Conservation (phyloP, 2,888 invertebrate species). For the Tolmerus cingulatus region DNA sequence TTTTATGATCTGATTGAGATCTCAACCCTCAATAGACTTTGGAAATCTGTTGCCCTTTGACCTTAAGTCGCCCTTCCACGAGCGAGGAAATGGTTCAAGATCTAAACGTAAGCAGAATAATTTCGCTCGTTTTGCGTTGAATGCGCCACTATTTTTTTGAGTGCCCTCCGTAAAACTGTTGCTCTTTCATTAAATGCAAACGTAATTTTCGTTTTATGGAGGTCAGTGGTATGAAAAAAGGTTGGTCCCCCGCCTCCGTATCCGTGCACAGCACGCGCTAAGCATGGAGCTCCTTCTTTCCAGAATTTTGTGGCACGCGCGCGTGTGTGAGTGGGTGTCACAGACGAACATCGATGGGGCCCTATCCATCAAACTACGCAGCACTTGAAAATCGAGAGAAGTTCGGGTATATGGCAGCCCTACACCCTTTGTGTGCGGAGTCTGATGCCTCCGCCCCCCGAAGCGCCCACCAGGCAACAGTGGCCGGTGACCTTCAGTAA, state of each 20-base stretch:
- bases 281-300: background rate
- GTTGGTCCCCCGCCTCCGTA: background rate
- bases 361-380: background rate
- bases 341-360: background rate
- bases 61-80: background rate
- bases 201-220: background rate
- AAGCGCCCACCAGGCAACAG: background rate
- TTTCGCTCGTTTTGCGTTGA: background rate
- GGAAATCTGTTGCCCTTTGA: background rate
- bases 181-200: background rate
- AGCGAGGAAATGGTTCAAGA: background rate
- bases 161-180: background rate
- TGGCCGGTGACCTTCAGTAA: constrained; percentile 29
- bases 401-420: background rate
- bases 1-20: background rate
- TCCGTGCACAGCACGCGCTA: background rate
- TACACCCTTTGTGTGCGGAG: background rate
- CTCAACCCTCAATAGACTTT: background rate
- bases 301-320: background rate
- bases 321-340: background rate
- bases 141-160: background rate
- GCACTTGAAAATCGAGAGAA: background rate
- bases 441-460: background rate
- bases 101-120: background rate
- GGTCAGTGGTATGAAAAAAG: constrained; percentile 1